These are phyloP conservation scores for Zosterops japonicus DNA, from an alignment of 2,113 vertebrate genomes.

Conservation along the genomic window DNA sequence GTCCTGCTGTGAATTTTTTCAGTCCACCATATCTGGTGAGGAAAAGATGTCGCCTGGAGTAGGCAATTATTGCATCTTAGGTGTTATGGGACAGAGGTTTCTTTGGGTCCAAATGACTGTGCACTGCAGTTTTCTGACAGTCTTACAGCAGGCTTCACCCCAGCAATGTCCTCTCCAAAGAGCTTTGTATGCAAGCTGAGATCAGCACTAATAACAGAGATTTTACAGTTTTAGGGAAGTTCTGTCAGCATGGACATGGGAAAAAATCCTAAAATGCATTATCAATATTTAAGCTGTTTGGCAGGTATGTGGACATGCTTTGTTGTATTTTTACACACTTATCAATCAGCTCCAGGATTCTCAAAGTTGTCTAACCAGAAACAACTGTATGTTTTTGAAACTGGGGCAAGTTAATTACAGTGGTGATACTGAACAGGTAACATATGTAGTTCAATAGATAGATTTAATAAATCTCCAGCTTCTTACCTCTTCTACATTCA, in stretches of 20 bases:
- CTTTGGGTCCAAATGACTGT: background rate
- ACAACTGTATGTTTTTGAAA: background rate
- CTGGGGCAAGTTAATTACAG: background rate
- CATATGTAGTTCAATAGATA: background rate
- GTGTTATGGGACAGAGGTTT: background rate
- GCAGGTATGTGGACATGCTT: accelerated
- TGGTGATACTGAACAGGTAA: background rate
- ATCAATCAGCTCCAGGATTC: background rate
- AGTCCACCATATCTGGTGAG: background rate
- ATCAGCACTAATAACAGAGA: background rate
- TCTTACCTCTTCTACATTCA: background rate
- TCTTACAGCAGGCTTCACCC: background rate
- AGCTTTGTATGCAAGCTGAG: background rate
- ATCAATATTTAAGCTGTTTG: background rate
- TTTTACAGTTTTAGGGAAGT: background rate
- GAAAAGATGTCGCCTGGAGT: background rate
- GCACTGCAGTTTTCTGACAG: background rate
- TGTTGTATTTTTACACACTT: background rate
- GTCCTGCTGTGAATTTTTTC: background rate
- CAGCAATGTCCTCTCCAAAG: background rate
- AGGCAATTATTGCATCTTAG: background rate
- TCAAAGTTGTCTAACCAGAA: background rate
- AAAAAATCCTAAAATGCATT: background rate
- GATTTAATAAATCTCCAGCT: background rate
- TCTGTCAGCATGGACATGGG: background rate